Evolutionary conservation across 1,140 invertebrate genomes (phyloP).

Genomic region (Sitodiplosis mosellana): DNA sequence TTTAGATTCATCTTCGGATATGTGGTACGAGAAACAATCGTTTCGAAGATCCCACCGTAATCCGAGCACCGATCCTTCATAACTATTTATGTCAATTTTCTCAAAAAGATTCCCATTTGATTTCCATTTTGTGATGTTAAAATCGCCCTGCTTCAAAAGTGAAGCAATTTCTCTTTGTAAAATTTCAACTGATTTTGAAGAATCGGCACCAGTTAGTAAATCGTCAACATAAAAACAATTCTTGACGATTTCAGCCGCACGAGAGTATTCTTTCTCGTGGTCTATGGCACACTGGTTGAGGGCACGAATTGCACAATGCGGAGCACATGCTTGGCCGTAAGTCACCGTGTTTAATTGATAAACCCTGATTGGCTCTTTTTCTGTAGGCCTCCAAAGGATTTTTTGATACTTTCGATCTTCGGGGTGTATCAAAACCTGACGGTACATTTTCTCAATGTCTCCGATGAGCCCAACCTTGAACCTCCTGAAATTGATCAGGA

Average conservation of each 20-base stretch:
- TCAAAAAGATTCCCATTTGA: slow-evolving; percentile 10
- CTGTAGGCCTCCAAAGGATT: no score
- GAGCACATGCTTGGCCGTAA: no score
- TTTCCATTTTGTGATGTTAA: slow-evolving; percentile 12
- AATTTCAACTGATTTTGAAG: slow-evolving; percentile 10
- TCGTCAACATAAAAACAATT: slow-evolving; percentile 26
- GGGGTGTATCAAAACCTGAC: no score
- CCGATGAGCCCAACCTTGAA: no score
- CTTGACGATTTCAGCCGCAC: slow-evolving; percentile 11
- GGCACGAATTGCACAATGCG: no score
- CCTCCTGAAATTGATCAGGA: no score
- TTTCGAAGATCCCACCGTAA: slow-evolving; percentile 6
- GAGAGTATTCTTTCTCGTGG: no score
- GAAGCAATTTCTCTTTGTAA: slow-evolving; percentile 8
- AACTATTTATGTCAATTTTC: slow-evolving; percentile 4
- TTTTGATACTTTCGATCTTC: no score
- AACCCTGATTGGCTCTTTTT: no score
- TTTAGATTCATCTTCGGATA: slow-evolving; percentile 8
- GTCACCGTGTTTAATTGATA: no score
- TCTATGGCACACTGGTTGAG: no score
- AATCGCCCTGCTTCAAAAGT: slow-evolving; percentile 7
- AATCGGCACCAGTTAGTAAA: slow-evolving; percentile 16
- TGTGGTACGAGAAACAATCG: slow-evolving; percentile 8
- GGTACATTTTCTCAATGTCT: no score
- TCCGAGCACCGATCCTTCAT: slow-evolving; percentile 6